These are phyloP conservation scores for Acrossocheilus wenchowensis DNA, from an alignment of 2,797 vertebrate species.

Conservation along the genomic window DNA sequence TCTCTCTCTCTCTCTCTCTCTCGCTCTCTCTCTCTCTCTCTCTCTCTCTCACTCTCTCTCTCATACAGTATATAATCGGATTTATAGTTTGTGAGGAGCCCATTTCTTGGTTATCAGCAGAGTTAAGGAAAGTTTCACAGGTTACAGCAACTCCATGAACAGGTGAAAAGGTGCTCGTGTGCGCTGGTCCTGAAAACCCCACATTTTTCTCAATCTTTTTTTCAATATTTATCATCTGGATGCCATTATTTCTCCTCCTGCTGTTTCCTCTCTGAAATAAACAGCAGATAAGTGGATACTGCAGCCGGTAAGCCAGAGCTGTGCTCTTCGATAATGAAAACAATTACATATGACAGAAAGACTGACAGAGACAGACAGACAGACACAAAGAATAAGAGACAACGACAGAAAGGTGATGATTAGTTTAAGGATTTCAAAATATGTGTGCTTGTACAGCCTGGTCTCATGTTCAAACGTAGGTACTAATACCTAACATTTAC, in stretches of 20 bases:
- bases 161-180: slow-evolving; percentile 12
- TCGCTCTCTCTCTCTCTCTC: not conserved
- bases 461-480: too few species aligned
- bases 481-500: too few species aligned
- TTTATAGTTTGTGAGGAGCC: not conserved
- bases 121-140: slow-evolving; percentile 10
- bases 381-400: not conserved
- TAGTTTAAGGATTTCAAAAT: not conserved
- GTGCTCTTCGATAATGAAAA: slow-evolving; percentile 81
- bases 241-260: slow-evolving; percentile 71
- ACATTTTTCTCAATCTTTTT: slow-evolving; percentile 68
- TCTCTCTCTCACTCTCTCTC: not conserved
- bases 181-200: slow-evolving; percentile 65
- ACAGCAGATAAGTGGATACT: slow-evolving; percentile 74
- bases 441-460: not conserved
- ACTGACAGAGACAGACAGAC: slow-evolving; percentile 39
- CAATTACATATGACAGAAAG: slow-evolving; percentile 75
- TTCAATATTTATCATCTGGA: slow-evolving; percentile 79
- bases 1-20: not conserved
- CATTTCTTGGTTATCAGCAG: not conserved
- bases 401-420: not conserved
- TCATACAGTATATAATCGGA: not conserved
- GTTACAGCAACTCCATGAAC: not conserved
- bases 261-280: slow-evolving; percentile 72
- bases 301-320: slow-evolving; percentile 73